A percentile compares a stretch with the other conserved stretches of the same genome.
Evolutionary conservation across 2,888 invertebrate genomes (phyloP).

Genomic region (Cerastis rubricosa): DNA sequence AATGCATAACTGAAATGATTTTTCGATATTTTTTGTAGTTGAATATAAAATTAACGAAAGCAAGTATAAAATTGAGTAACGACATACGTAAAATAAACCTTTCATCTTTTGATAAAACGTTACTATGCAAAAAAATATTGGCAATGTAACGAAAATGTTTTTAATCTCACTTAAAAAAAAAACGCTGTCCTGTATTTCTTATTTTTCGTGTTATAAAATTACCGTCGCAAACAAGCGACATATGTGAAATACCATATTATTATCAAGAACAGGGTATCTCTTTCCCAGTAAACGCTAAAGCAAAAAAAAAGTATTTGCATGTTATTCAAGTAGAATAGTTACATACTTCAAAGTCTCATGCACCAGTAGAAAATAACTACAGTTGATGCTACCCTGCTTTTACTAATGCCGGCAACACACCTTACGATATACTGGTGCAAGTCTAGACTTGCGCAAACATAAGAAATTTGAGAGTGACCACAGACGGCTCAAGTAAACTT

Average conservation of each 20-base stretch:
- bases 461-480: no score
- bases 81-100: no score
- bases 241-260: not conserved
- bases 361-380: not conserved
- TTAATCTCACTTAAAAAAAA: not conserved
- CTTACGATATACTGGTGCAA: no score
- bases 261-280: not conserved
- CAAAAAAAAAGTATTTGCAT: not conserved
- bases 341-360: not conserved
- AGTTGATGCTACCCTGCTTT: no score
- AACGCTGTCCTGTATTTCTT: not conserved
- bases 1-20: no score
- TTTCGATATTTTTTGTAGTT: no score
- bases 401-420: no score
- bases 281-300: constrained; percentile 9
- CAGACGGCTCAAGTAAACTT: no score
- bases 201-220: not conserved
- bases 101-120: no score
- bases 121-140: not conserved
- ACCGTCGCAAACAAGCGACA: no score
- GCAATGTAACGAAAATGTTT: not conserved
- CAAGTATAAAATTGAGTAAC: no score
- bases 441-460: no score
- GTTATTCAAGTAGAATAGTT: not conserved
- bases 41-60: not conserved